phyloP scores from a whole-genome alignment of 2,888 invertebrate species.

The Smittia sp. region DNA sequence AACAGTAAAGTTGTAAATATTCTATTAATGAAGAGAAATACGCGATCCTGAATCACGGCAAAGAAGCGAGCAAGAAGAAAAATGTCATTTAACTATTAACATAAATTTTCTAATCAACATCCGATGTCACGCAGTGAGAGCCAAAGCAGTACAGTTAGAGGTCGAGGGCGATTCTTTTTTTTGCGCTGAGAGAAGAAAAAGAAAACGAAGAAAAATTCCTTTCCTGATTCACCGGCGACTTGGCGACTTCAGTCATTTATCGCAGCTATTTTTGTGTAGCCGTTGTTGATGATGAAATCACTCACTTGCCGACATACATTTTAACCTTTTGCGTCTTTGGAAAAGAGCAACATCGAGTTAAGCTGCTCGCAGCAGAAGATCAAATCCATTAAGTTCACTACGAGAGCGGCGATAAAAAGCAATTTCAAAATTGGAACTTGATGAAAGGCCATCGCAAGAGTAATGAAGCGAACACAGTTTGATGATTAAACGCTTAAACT shows the following conservation, averaged over 20 bases:
- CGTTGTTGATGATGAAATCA: slow-evolving; percentile 13
- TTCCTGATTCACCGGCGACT: slow-evolving; percentile 31
- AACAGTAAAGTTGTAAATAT: slow-evolving; percentile 35
- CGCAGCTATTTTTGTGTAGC: neutral
- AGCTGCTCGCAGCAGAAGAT: neutral
- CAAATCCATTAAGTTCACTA: neutral
- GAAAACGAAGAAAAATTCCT: slow-evolving; percentile 28
- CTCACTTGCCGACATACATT: neutral
- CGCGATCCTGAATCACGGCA: neutral
- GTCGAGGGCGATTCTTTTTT: slow-evolving; percentile 27
- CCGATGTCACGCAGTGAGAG: slow-evolving; percentile 37
- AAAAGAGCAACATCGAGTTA: neutral
- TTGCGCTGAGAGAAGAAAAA: neutral
- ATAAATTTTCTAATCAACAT: slow-evolving; percentile 41
- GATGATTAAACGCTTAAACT: no score
- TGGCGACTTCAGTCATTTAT: slow-evolving; percentile 23
- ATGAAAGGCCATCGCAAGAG: neutral
- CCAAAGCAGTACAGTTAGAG: slow-evolving; percentile 38
- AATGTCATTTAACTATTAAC: slow-evolving; percentile 37
- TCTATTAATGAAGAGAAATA: slow-evolving; percentile 38
- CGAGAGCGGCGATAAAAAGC: neutral
- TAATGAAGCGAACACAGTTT: neutral
- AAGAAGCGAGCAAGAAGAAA: slow-evolving; percentile 24
- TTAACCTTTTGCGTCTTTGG: neutral
- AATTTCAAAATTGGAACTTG: neutral